Base-by-base conservation (phyloP, 2,113 vertebrate species). In the Blennius ocellaris region DNA sequence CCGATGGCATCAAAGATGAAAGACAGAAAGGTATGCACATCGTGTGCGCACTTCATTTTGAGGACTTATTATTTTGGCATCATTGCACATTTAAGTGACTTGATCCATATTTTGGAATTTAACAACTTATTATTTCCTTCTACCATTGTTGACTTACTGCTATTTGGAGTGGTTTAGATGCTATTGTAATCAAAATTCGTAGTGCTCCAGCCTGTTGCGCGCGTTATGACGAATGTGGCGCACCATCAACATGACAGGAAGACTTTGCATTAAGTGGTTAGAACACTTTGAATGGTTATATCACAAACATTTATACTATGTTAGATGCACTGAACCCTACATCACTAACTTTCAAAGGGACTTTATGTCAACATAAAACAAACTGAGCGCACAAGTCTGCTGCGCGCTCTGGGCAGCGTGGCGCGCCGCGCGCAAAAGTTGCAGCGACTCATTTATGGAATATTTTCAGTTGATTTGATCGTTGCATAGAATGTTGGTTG, bases 1-100 rank as follows among this genome's bases (percentile, higher is more conserved):
- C 87, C 92, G 92, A 97, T 96, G 96, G 92, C 94, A 54, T 96
- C 96, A 63, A 97, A 94, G 85, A 93, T 95, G 91, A 98, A 96
- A 89, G 97, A 98, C 81, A 93, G 96, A 73, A 98, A 95, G 95
- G 97, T 98, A 96, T 93, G 84, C 73, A 76, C 78, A 82, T 61
- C 59, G 0, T 11, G 71, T 76, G 78, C 80, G 76, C 80, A 44
- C 80, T 38, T 66, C 70, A 38, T 56, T 36, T 37, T 16, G 11
- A 61, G 72, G 77, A 84, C 48, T 68, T 17, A n/a, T 51, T 47
- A 12, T 63, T 81, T 73, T 63, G 47, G 56, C 40, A 68, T 16
- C 15, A 12, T 41, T 7, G 16, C 65, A 66, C 2, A 61, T 76
- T 60, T 44, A 6, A 54, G 15, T 48, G 11, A n/a, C 69, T 74